Conservation (phyloP, 2,888 invertebrate species). For the Drosophila meridiana region DNA sequence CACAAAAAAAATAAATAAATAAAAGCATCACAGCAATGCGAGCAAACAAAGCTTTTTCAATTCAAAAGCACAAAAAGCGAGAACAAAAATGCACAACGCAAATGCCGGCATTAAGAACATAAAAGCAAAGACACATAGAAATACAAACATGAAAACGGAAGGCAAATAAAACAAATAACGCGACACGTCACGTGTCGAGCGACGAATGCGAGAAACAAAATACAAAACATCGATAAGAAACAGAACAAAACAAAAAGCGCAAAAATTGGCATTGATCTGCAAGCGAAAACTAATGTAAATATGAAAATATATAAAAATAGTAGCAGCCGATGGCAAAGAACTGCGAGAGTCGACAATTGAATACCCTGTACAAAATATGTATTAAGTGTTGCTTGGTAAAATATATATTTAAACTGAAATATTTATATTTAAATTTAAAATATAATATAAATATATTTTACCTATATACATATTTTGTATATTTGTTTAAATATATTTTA, state of each 20-base stretch:
- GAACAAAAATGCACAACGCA: background rate
- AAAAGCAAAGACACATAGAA: background rate
- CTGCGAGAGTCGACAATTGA: background rate
- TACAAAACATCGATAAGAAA: constrained; percentile 16
- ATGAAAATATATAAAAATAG: background rate
- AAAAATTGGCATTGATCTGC: constrained; percentile 12
- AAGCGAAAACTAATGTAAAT: background rate
- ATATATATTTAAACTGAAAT: background rate
- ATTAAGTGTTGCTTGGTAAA: background rate
- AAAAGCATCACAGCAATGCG: background rate
- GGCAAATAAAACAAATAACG: background rate
- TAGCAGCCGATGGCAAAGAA: too few species aligned
- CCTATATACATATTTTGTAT: background rate
- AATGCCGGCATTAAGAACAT: constrained; percentile 13
- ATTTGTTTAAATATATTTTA: background rate
- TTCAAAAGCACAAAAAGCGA: constrained; percentile 5
- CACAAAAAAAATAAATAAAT: background rate
- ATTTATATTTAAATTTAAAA: background rate
- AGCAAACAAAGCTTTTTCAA: constrained; percentile 16
- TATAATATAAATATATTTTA: background rate
- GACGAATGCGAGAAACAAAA: constrained; percentile 34
- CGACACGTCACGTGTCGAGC: constrained; percentile 26
- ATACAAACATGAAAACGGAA: constrained; percentile 6
- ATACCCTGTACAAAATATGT: background rate
- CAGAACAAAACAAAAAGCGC: constrained; percentile 38